Evolutionary conservation across 2,888 invertebrate species (phyloP).

Genomic region (Camponotus fellah): DNA sequence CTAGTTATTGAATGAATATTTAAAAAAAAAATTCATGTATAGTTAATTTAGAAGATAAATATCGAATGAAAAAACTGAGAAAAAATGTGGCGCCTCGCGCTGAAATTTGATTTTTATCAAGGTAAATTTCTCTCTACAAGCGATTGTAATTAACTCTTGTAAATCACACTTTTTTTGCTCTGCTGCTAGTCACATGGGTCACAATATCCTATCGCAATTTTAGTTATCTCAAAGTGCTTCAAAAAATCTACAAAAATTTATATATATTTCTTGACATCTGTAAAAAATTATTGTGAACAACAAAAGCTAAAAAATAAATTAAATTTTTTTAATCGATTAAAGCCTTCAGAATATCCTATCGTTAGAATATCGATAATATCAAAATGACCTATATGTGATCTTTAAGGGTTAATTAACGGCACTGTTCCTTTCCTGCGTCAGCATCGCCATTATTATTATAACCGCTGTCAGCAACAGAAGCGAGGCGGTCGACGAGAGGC

Average conservation of each 20-base stretch:
- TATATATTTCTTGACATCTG: too few relatives aligned
- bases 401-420: slow-evolving; percentile 7
- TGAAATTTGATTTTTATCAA: neutral
- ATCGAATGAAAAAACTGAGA: neutral
- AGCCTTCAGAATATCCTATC: too few relatives aligned
- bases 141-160: slow-evolving; percentile 23
- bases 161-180: too few relatives aligned
- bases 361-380: too few relatives aligned
- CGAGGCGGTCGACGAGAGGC: slow-evolving; percentile 37
- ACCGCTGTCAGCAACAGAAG: slow-evolving; percentile 37
- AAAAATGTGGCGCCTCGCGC: neutral
- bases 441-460: slow-evolving; percentile 31
- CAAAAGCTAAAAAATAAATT: too few relatives aligned
- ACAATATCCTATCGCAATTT: too few relatives aligned
- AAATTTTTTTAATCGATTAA: too few relatives aligned
- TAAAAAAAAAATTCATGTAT: neutral
- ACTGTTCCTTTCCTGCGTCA: slow-evolving; percentile 2
- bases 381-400: too few relatives aligned
- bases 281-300: too few relatives aligned
- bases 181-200: too few relatives aligned
- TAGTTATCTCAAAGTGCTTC: too few relatives aligned
- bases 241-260: too few relatives aligned
- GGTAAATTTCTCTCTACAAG: neutral
- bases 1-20: neutral
- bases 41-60: slow-evolving; percentile 5